A percentile compares a stretch with the other conserved stretches of the same genome.
Evolutionary conservation across 2,797 vertebrate species (phyloP).

Genomic region (Cirrhinus molitorella): DNA sequence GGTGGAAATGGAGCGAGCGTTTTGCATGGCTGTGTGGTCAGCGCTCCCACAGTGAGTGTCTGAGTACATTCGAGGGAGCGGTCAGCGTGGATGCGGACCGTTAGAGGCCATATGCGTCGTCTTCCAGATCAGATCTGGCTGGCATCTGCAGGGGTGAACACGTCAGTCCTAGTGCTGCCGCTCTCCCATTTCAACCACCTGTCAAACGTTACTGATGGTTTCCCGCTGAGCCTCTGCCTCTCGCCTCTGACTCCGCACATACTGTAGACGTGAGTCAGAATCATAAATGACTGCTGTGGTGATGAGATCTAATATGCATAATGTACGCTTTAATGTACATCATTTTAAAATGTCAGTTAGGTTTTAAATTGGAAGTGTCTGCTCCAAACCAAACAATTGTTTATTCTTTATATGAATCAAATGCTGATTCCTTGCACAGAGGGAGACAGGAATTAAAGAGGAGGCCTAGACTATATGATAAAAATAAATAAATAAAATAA

Average conservation of each 20-base stretch:
- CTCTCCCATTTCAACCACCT: constrained; percentile 41
- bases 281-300: constrained; percentile 33
- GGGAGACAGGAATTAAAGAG: neutral
- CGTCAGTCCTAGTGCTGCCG: constrained; percentile 14
- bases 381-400: constrained; percentile 12
- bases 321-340: constrained; percentile 17
- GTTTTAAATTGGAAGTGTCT: constrained; percentile 26
- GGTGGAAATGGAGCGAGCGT: constrained; percentile 14
- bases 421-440: neutral
- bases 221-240: constrained; percentile 1
- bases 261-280: constrained; percentile 26
- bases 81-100: constrained; percentile 8
- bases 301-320: constrained; percentile 34
- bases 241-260: constrained; percentile 5
- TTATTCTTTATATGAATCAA: neutral
- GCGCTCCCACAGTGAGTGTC: constrained; percentile 18
- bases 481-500: too few relatives aligned
- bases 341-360: constrained; percentile 34
- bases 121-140: constrained; percentile 28
- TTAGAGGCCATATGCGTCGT: constrained; percentile 27
- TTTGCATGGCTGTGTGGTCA: constrained; percentile 19
- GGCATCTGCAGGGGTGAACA: constrained; percentile 16
- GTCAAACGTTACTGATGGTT: constrained; percentile 14
- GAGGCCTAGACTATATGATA: neutral
- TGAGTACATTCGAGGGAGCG: neutral